Evolutionary conservation across 2,888 invertebrate genomes (phyloP).

Genomic region (Melieria omissa): DNA sequence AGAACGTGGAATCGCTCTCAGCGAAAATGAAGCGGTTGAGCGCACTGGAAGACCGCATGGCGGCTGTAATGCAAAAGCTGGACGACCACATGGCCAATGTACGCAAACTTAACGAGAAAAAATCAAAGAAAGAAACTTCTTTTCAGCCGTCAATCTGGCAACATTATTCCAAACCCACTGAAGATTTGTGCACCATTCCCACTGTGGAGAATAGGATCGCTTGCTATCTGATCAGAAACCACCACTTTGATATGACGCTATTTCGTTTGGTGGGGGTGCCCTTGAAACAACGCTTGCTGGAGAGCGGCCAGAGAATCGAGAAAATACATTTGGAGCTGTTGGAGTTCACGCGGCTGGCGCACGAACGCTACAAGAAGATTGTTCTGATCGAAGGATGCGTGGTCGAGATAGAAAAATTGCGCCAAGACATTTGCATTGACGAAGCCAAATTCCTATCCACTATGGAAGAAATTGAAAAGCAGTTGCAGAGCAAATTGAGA

Average conservation of each 20-base stretch:
- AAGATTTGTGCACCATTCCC: not conserved
- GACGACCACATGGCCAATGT: constrained; percentile 52
- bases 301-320: not conserved
- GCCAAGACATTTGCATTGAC: constrained; percentile 7
- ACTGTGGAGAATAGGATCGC: not conserved
- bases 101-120: constrained; percentile 40
- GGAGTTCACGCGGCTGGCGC: not conserved
- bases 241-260: not conserved
- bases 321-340: not conserved
- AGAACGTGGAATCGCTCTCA: constrained; percentile 47
- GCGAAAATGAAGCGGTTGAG: constrained; percentile 45
- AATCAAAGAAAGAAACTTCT: too few species aligned
- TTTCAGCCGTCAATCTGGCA: constrained; percentile 38
- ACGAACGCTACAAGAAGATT: too few species aligned
- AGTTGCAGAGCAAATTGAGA: constrained; percentile 6
- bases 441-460: not conserved
- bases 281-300: not conserved
- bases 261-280: not conserved
- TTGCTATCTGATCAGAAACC: not conserved
- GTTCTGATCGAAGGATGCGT: not conserved
- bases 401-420: constrained; percentile 7
- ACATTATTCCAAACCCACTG: constrained; percentile 33
- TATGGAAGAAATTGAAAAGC: not conserved
- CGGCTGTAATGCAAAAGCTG: constrained; percentile 47
- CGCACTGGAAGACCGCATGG: constrained; percentile 47